These are phyloP conservation scores for Xestia xanthographa DNA, from an alignment of 2,888 invertebrate species.

Conservation along the genomic window DNA sequence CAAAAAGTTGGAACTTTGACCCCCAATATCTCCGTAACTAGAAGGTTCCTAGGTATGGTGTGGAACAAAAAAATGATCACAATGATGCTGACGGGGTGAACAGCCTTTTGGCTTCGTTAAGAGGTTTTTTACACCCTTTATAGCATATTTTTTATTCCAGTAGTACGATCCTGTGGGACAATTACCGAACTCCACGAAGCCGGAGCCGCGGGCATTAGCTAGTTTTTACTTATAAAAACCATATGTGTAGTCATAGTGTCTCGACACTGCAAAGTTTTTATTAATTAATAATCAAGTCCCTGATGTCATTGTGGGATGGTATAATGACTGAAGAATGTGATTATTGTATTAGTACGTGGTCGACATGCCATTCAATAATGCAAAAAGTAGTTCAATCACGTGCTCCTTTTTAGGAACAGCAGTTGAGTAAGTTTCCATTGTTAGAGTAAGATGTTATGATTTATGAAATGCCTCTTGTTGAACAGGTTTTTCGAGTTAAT, in stretches of 20 bases:
- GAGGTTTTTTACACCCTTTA: no score
- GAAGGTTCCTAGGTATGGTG: no score
- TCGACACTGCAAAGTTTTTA: slow-evolving; percentile 54
- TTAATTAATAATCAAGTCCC: slow-evolving; percentile 60
- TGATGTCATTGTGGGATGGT: slow-evolving; percentile 62
- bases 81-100: no score
- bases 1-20: no score
- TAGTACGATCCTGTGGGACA: neutral
- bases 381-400: slow-evolving; percentile 36
- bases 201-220: neutral
- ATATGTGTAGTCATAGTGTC: slow-evolving; percentile 31
- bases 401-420: slow-evolving; percentile 2
- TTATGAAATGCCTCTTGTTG: neutral
- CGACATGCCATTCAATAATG: slow-evolving; percentile 11
- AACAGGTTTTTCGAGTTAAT: neutral
- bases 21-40: no score
- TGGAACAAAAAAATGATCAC: no score
- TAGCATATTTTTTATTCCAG: neutral
- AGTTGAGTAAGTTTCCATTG: slow-evolving; percentile 3
- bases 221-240: slow-evolving; percentile 6
- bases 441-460: neutral
- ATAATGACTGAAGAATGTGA: slow-evolving; percentile 57
- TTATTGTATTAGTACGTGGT: slow-evolving; percentile 50
- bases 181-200: neutral
- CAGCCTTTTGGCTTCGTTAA: no score